phyloP scores from a whole-genome alignment of 2,888 invertebrate genomes.

The Hecatera dysodea region DNA sequence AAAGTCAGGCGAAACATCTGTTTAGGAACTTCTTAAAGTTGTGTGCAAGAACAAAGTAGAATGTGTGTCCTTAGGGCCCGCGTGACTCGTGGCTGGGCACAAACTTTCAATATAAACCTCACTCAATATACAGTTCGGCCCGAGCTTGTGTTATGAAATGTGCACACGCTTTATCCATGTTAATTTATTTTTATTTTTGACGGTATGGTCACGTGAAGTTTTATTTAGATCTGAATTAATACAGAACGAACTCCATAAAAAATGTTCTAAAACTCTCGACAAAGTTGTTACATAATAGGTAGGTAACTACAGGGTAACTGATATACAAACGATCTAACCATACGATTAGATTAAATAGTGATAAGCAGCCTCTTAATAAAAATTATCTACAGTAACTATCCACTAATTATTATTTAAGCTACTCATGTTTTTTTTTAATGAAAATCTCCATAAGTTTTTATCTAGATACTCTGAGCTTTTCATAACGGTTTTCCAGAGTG shows the following conservation, averaged over 20 bases:
- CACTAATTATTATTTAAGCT: no score
- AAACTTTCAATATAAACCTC: conserved; percentile 83
- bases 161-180: conserved; percentile 46
- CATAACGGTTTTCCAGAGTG: no score
- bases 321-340: no score
- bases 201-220: background rate
- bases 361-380: no score
- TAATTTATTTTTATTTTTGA: conserved; percentile 29
- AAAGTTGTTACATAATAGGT: background rate
- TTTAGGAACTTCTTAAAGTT: conserved; percentile 86
- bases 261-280: no score
- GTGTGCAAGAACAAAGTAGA: conserved; percentile 83
- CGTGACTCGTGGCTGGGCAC: conserved; percentile 59
- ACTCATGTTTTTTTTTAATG: no score
- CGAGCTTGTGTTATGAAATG: conserved; percentile 64
- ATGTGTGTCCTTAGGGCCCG: conserved; percentile 83
- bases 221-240: background rate
- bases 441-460: no score
- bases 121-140: conserved; percentile 73
- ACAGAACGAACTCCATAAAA: no score
- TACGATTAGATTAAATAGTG: no score
- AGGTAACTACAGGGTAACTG: no score
- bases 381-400: no score
- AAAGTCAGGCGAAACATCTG: conserved; percentile 86
- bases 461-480: no score